Evolutionary conservation across 2,797 vertebrate genomes (phyloP).

Genomic region (Hirundo rustica): DNA sequence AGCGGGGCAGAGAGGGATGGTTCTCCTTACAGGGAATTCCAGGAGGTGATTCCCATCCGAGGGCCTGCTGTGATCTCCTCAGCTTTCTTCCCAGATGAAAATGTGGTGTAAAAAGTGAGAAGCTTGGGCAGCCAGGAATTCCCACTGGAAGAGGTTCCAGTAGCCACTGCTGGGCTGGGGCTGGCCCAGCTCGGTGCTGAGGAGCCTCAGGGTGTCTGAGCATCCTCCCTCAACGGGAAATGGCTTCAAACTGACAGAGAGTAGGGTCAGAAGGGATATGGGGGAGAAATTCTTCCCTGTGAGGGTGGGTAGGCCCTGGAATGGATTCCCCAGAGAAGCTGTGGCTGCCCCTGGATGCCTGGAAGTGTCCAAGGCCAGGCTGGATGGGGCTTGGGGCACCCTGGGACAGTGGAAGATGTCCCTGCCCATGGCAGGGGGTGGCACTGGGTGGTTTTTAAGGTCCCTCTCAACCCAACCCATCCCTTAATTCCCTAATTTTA

Average conservation of each 20-base stretch:
- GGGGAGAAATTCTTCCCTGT: background rate
- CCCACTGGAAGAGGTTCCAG: background rate
- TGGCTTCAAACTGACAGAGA: background rate
- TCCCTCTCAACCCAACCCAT: background rate
- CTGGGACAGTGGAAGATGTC: background rate
- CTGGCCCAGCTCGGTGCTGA: background rate
- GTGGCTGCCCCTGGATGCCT: background rate
- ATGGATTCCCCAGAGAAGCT: background rate
- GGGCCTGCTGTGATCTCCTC: background rate
- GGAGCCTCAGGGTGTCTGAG: background rate
- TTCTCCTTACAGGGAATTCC: background rate
- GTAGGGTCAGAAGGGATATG: background rate
- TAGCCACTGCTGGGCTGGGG: background rate
- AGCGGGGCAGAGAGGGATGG: background rate
- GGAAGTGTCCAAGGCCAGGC: accelerated
- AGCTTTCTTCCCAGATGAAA: background rate
- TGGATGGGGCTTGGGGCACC: accelerated
- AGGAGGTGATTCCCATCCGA: background rate
- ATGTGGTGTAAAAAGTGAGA: accelerated
- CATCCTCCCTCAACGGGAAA: background rate
- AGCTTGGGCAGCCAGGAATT: background rate
- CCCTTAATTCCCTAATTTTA: background rate
- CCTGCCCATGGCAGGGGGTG: background rate
- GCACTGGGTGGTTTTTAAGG: background rate
- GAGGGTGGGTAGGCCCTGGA: background rate